Base-by-base conservation (phyloP, 2,888 invertebrate genomes). In the Drosophila emarginata region DNA sequence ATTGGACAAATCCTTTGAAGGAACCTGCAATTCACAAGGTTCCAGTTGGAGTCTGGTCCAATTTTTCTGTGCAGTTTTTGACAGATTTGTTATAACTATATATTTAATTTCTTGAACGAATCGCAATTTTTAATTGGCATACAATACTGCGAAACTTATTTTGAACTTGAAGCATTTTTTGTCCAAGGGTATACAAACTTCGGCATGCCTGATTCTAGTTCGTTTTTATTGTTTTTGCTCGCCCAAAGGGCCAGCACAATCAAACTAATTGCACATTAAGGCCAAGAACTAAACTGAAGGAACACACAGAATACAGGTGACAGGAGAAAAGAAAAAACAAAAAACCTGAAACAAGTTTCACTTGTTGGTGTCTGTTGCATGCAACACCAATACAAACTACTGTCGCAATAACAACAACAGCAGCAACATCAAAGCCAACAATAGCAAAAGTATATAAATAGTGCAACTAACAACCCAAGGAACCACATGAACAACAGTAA, bases 401-500 rank as follows among this genome's bases (percentile, higher is more conserved):
- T 36, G 51, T 32, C 32, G 23, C 57, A 57, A 37, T 23, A 58
- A 45, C 37, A 56, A 32, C n/a, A 18, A n/a, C n/a, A 28, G 32
- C 2, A 15, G 18, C 12, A 61, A 45, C 23, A 28, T 5, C 4
- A 28, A 28, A 28, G 0, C 4, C 4, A 28, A 28, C 4, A 28
- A 28, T n/a, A n/a, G n/a, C 23, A 64, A 59, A 37, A n/a, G 26
- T 32, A 39, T 23, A 52, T 51, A 68, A 68, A 67, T 61, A 32
- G 61, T 15, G 54, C 28, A 52, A 32, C 37, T 61, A 59, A 61
- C 72, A 59, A 56, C 57, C 26, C 54, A 51, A 57, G 59, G 36
- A 71, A 65, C 70, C 64, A 26, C 70, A 65, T 45, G 45, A 45
- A 45, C 61, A 53, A 54, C 52, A 67, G 70, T 67, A 64, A 61